Percentiles rank a stretch among this genome's conserved stretches.
These are phyloP conservation scores for Trachelipus rathkii DNA, from an alignment of 1,140 invertebrate species.

Conservation along the genomic window DNA sequence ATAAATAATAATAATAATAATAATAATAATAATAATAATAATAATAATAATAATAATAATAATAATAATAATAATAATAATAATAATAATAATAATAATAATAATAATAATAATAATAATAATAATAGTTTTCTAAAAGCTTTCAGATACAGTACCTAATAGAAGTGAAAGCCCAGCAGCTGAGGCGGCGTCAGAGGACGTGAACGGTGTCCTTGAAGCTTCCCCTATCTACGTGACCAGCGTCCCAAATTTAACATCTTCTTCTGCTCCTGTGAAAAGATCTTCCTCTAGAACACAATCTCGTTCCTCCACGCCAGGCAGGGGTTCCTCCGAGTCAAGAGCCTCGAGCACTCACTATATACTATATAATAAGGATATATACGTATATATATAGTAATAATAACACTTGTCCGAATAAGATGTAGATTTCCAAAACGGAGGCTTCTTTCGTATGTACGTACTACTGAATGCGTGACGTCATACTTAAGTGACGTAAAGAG, in stretches of 20 bases:
- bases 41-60: neutral
- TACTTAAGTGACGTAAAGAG: too few species aligned
- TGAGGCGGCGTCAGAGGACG: conserved; percentile 33
- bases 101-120: neutral
- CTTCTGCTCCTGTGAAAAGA: conserved; percentile 31
- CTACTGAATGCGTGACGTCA: too few species aligned
- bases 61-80: conserved; percentile 9
- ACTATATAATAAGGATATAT: too few species aligned
- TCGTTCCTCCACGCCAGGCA: conserved; percentile 49
- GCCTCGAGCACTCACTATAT: too few species aligned
- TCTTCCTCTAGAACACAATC: conserved; percentile 45
- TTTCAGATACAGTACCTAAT: neutral
- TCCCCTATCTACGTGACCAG: conserved; percentile 72
- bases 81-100: neutral
- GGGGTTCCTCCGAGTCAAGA: conserved; percentile 46
- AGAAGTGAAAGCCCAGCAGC: conserved; percentile 25
- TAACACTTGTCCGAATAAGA: too few species aligned
- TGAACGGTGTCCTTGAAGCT: conserved; percentile 66
- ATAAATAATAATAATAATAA: too few species aligned
- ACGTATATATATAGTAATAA: too few species aligned
- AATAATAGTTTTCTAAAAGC: too few species aligned
- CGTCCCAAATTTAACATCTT: conserved; percentile 57
- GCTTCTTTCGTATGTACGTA: too few species aligned
- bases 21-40: too few species aligned
- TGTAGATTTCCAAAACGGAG: too few species aligned